Base-by-base conservation (phyloP, 1,140 invertebrate genomes). In the Geopemphigus sp. region DNA sequence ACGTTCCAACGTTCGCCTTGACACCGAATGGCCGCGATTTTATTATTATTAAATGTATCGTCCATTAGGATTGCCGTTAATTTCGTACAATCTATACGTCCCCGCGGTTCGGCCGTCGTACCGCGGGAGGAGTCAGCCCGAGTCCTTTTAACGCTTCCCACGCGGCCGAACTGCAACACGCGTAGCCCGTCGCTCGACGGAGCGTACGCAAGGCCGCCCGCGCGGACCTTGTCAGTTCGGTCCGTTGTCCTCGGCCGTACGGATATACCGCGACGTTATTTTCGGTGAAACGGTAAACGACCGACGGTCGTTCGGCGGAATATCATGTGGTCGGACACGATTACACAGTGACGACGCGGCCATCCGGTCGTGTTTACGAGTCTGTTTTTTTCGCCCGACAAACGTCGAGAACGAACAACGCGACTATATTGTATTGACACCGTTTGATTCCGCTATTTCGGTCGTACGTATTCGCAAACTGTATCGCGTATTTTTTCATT, bases 81-180 rank as follows among this genome's bases (percentile, higher is more conserved):
- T 24, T 26, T 47, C 32, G n/a, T n/a, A n/a, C n/a, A n/a, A n/a
- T n/a, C n/a, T n/a, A 45, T 47, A 56, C 14, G 56, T 76, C 32
- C 32, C n/a, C n/a, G n/a, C n/a, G n/a, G 26, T 76, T 76, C 59
- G 29, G 45, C 56, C 29, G 22, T 39, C 53, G 32, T 14, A 39
- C 15, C n/a, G n/a, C n/a, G n/a, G n/a, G n/a, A n/a, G n/a, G n/a
- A n/a, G n/a, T n/a, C n/a, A n/a, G n/a, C n/a, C n/a, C n/a, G n/a
- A n/a, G n/a, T n/a, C n/a, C n/a, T n/a, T n/a, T n/a, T n/a, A 45
- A 76, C 29, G 70, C 32, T 63, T 39, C 74, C 74, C 74, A 78
- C 74, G 74, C 74, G 17, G n/a, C 39, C 57, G 14, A 54, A n/a
- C 3, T 19, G 29, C 29, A 53, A 50, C 45, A 32, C 39, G 0